Evolutionary conservation across 2,888 invertebrate species (phyloP), one percentile per base, ranked within the genome.

Genomic region (Catocala nupta): DNA sequence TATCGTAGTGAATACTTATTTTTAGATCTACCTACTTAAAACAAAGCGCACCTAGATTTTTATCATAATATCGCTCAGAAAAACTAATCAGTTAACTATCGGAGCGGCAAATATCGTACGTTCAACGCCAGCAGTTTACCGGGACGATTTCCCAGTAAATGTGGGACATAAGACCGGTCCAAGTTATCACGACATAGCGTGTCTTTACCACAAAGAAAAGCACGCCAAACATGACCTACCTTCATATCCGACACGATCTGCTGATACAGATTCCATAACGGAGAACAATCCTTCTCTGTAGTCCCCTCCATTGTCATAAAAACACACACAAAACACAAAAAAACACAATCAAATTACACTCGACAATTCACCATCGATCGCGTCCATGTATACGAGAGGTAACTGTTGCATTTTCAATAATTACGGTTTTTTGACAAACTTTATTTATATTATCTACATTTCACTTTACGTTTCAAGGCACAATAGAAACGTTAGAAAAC

Each of bases 241-340:
- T 99, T 99, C 97, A 99, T 97, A 90, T 99, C 99, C 85, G 97
- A 97, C 82, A 99, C 97, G 81, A 99, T 98, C 91, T 98, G 98
- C 93, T 99, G 98, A 90, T 99, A 99, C 80, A 99, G 96, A 87
- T 97, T 98, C 91, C 99, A 99, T 85, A 99, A 95, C 78, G 98
- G 98, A 89, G 97, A 97, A 89, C 97, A 97, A 94, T 98, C 98
- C 91, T 97, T 96, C 89, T 97, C 97, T 57, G 92, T 91, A 85
- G 95, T 96, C 84, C 95, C 95, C 94, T 96, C 96, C 97, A 97
- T 97, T 90, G 92, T 95, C 88, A 87, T 83, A 86, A 83, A 82
- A 78, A 86, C 86, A 84, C 86, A 84, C 82, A 82, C 84, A 80
- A 80, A 75, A 66, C 72, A 77, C 71, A 78, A 75, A 83, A 39